These are phyloP conservation scores for Oreochromis aureus DNA, from an alignment of 2,113 vertebrate genomes.

Conservation along the genomic window DNA sequence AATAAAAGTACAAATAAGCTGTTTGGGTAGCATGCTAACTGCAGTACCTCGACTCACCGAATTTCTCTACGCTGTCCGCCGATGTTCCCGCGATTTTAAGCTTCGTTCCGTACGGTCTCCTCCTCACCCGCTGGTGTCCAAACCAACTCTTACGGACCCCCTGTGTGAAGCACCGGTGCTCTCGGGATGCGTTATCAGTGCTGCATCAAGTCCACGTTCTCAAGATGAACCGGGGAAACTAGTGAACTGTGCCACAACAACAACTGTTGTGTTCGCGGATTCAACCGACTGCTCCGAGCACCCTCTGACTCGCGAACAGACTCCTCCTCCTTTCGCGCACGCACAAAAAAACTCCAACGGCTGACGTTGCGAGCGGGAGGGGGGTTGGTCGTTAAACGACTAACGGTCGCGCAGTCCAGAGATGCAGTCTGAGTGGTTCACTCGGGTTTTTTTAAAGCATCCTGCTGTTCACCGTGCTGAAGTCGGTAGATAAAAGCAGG, in stretches of 20 bases:
- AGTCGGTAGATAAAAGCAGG: slow-evolving; percentile 7
- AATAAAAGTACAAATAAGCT: not conserved
- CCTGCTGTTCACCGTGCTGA: not conserved
- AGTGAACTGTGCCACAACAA: not conserved
- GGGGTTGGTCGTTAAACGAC: not conserved
- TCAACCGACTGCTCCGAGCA: not conserved
- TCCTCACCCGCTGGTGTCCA: not conserved
- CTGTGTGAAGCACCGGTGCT: not conserved
- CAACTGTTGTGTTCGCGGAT: not conserved
- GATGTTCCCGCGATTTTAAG: slow-evolving; percentile 37
- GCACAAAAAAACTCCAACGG: not conserved
- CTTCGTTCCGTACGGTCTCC: not conserved
- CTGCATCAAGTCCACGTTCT: not conserved
- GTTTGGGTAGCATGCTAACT: slow-evolving; percentile 32
- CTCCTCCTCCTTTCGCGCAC: slow-evolving; percentile 59
- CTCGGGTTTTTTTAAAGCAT: not conserved
- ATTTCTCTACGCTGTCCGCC: not conserved
- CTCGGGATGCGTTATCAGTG: not conserved
- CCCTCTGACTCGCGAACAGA: not conserved
- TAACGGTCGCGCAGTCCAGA: not conserved
- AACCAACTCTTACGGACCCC: not conserved
- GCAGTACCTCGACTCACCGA: slow-evolving; percentile 57
- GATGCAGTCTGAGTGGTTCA: not conserved
- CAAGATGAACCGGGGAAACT: not conserved
- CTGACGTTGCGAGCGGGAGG: not conserved